phyloP scores from a whole-genome alignment of 2,113 vertebrate species.

The Elaphurus davidianus region DNA sequence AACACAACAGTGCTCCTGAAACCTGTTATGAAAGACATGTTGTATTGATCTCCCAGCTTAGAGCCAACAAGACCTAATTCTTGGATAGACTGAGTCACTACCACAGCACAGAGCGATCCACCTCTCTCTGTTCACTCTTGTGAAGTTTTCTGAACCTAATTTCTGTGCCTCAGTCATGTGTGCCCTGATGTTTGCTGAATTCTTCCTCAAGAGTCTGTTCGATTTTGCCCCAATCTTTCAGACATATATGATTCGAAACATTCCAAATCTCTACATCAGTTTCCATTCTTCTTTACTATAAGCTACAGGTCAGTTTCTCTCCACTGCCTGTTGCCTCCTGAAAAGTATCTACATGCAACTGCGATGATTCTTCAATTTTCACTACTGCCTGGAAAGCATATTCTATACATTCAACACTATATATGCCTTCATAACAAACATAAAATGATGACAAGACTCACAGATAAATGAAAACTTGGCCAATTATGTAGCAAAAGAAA shows the following conservation, averaged over 20 bases:
- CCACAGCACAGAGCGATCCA: accelerated
- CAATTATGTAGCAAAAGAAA: background rate
- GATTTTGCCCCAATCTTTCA: background rate
- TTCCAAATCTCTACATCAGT: background rate
- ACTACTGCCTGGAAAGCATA: background rate
- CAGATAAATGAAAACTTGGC: background rate
- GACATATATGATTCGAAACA: background rate
- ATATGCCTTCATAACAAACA: background rate
- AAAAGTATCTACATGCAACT: background rate
- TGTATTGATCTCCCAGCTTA: background rate
- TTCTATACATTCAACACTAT: background rate
- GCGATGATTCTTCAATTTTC: background rate
- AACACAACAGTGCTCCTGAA: accelerated
- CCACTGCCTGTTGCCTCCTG: background rate
- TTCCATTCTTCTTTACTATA: background rate
- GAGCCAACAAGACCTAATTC: background rate
- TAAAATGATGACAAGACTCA: background rate
- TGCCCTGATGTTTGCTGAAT: background rate
- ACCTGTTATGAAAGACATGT: background rate
- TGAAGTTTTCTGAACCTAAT: background rate
- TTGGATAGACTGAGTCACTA: background rate
- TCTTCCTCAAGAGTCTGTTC: background rate
- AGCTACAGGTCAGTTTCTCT: background rate
- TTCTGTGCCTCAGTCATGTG: background rate
- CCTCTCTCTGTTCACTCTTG: background rate